phyloP scores from a whole-genome alignment of 2,888 invertebrate genomes.

The Acleris sparsana region DNA sequence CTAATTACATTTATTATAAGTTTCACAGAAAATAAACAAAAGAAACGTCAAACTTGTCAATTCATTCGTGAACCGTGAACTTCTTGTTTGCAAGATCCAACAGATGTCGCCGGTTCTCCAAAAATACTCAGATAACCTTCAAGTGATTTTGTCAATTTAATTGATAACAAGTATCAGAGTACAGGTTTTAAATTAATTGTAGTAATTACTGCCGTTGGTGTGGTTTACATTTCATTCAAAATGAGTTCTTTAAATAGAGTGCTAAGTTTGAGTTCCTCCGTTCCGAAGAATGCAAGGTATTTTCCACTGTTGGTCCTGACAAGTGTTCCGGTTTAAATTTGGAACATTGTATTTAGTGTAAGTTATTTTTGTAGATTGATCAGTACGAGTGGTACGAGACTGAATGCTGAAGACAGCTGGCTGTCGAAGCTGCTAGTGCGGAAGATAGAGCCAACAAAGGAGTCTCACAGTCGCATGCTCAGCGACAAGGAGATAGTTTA shows the following conservation, averaged over 20 bases:
- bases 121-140: conserved; percentile 80
- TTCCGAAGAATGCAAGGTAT: conserved; percentile 74
- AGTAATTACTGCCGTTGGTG: conserved; percentile 43
- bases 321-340: conserved; percentile 50
- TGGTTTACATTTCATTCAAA: conserved; percentile 42
- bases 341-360: conserved; percentile 46
- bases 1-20: too few relatives aligned
- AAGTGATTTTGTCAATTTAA: conserved; percentile 78
- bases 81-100: conserved; percentile 34
- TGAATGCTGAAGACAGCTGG: conserved; percentile 89
- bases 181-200: conserved; percentile 45
- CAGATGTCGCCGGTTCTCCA: conserved; percentile 62
- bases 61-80: too few relatives aligned
- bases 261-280: conserved; percentile 58
- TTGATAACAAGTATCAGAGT: conserved; percentile 68
- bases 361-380: conserved; percentile 71
- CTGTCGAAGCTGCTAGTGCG: conserved; percentile 94
- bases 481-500: conserved; percentile 98
- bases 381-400: conserved; percentile 63
- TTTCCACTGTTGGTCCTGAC: conserved; percentile 38
- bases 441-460: conserved; percentile 96
- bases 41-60: neutral
- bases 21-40: neutral
- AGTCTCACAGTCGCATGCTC: conserved; percentile 97
- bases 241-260: conserved; percentile 75